Base-by-base conservation (phyloP, 2,113 vertebrate species). In the Eubucco bourcierii region DNA sequence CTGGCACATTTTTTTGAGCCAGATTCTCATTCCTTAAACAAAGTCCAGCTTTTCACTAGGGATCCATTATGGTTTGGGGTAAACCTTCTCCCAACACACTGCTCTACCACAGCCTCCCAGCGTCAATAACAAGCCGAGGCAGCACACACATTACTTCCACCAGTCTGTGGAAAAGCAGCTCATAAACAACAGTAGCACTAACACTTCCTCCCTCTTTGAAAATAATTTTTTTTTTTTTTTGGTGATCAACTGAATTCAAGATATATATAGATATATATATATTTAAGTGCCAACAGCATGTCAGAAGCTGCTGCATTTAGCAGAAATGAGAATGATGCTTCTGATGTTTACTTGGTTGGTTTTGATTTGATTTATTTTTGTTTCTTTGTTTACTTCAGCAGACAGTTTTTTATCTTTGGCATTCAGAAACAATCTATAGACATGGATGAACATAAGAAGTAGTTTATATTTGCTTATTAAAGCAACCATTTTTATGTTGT, bases 61-160 rank as follows among this genome's bases (percentile, higher is more conserved):
- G 84, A 93, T 78, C 70, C 84, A 85, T 92, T 94, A 86, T n/a
- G 61, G 91, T 90, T 95, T 95, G 82, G 89, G 76, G 67, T 88
- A 93, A 88, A 90, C 61, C 68, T 87, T 89, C 78, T 94, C 65
- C 47, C 70, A 94, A 80, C 65, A 72, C 84, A 55, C 31, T 91
- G 58, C 75, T 80, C 31, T 84, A 83, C 85, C 85, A 58, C 91
- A 95, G 93, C 59, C 76, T 94, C 84, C 84, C 89, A 80, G 72
- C 31, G 82, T 64, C 73, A 90, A 72, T 55, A 84, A 78, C n/a
- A 65, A 88, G 84, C 58, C 91, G 80, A 92, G 76, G 24, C 79
- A 92, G 65, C 1, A 4, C 25, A 68, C 64, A 44, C 20, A 58
- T 29, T 79, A 9, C 47, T 91, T 90, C 67, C 58, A 70, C 65